Evolutionary conservation across 1,140 invertebrate genomes (phyloP).

Genomic region (Aphis gossypii): DNA sequence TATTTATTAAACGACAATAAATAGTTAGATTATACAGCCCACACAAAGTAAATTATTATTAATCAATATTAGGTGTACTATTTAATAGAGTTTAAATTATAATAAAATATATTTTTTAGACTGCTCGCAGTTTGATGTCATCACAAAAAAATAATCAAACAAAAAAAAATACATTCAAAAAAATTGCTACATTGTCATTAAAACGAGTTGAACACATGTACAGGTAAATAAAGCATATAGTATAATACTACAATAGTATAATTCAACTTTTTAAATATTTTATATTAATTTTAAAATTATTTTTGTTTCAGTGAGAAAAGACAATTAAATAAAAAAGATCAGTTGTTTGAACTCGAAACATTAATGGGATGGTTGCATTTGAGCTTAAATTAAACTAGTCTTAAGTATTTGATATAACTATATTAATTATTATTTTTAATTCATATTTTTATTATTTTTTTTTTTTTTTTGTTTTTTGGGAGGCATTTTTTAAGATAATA

Average conservation of each 20-base stretch:
- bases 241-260: background rate
- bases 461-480: too few relatives aligned
- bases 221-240: background rate
- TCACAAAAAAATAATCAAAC: constrained; percentile 46
- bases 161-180: constrained; percentile 44
- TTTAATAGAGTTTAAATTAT: background rate
- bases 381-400: constrained; percentile 46
- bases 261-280: background rate
- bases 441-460: background rate
- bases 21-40: background rate
- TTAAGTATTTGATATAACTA: background rate
- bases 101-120: constrained; percentile 9
- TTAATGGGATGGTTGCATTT: constrained; percentile 55
- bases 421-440: constrained; percentile 45
- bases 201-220: constrained; percentile 55
- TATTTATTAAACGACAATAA: background rate
- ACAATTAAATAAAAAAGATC: constrained; percentile 52
- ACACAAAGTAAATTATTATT: background rate
- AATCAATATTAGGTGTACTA: background rate
- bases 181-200: constrained; percentile 52
- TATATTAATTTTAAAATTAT: background rate
- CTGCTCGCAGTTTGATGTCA: constrained; percentile 42
- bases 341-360: constrained; percentile 37
- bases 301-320: constrained; percentile 47
- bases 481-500: constrained; percentile 38